Conservation (phyloP, 2,888 invertebrate species). For the Mechanitis mazaeus region DNA sequence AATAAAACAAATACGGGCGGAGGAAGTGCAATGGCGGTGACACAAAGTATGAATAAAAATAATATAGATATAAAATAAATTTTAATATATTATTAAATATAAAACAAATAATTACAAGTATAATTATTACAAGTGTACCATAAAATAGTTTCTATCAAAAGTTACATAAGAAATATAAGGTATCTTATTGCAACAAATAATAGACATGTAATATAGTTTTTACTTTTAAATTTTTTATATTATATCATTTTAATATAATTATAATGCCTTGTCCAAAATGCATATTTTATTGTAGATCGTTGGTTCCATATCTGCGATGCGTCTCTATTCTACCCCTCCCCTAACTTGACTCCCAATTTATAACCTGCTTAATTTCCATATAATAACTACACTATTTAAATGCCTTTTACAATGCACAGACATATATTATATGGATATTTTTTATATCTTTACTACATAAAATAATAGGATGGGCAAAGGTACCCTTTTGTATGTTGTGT, state of each 20-base stretch:
- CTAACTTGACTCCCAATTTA: conserved; percentile 15
- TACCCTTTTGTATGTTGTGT: too few relatives aligned
- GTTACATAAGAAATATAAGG: too few relatives aligned
- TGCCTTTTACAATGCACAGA: background rate
- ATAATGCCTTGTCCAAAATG: background rate
- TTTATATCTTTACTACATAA: too few relatives aligned
- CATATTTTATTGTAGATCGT: background rate
- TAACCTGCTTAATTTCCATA: conserved; percentile 1
- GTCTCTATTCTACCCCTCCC: conserved; percentile 38
- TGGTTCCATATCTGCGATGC: conserved; percentile 29
- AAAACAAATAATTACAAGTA: background rate
- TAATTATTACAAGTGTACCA: too few relatives aligned
- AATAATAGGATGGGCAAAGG: too few relatives aligned
- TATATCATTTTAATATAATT: too few relatives aligned
- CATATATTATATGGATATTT: background rate
- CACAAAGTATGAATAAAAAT: background rate
- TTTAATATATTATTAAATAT: background rate
- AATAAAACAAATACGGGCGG: conserved; percentile 29
- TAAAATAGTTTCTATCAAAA: too few relatives aligned
- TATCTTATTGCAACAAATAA: too few relatives aligned
- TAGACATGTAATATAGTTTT: too few relatives aligned
- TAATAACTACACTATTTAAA: background rate
- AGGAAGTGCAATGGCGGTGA: conserved; percentile 41
- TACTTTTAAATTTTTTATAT: too few relatives aligned
- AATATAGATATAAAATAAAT: background rate